Conservation (phyloP, 2,888 invertebrate species). For the Trichopoda pennipes region DNA sequence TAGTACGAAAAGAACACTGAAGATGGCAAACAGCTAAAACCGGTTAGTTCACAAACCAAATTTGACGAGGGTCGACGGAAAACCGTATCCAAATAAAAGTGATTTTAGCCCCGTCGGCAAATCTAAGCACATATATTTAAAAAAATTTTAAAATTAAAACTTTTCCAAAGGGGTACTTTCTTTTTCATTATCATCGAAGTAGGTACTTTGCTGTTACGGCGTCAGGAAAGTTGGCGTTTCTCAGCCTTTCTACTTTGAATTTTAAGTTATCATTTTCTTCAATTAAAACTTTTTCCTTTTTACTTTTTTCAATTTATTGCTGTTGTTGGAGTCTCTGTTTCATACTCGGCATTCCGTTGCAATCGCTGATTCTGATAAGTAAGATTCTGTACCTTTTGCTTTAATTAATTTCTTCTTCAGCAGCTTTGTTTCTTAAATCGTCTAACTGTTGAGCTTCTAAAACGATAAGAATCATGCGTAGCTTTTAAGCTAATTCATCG, state of each 20-base stretch:
- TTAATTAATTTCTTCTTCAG: constrained; percentile 67
- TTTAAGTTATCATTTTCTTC: constrained; percentile 74
- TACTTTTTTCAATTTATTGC: constrained; percentile 74
- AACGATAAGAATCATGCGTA: constrained; percentile 57
- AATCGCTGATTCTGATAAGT: constrained; percentile 76
- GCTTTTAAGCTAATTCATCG: constrained; percentile 69
- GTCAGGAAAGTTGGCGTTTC: constrained; percentile 74
- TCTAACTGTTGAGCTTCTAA: constrained; percentile 68
- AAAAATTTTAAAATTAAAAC: no score
- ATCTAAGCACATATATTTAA: no score
- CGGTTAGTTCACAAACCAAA: no score
- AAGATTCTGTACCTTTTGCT: constrained; percentile 74
- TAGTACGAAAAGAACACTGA: no score
- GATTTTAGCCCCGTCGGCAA: no score
- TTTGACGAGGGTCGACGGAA: no score
- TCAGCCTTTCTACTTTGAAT: constrained; percentile 74
- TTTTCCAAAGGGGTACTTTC: constrained; percentile 71
- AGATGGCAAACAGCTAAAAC: no score
- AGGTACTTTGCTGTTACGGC: constrained; percentile 78
- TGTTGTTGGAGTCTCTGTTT: constrained; percentile 74
- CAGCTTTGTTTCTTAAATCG: constrained; percentile 66
- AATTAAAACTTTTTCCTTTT: constrained; percentile 72
- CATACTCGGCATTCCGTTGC: constrained; percentile 75
- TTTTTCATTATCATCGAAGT: constrained; percentile 75
- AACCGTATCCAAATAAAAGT: no score